A percentile compares a stretch with the other conserved stretches of the same genome.
Evolutionary conservation across 2,888 invertebrate genomes (phyloP).

Genomic region (Neocrepidodera transversa): DNA sequence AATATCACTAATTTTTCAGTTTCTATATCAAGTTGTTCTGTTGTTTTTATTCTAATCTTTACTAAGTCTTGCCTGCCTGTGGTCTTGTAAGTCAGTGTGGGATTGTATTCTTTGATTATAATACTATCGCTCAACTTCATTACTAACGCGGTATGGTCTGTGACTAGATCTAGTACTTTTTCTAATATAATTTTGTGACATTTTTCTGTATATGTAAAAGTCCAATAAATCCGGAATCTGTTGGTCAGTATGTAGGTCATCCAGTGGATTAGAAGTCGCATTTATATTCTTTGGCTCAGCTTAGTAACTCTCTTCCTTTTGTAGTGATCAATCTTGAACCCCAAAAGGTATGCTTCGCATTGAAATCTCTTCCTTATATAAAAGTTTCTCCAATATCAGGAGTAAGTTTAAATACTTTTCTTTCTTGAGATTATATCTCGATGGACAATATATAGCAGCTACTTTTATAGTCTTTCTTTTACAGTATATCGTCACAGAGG

Average conservation of each 20-base stretch:
- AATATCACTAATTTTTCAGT: background rate
- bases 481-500: background rate
- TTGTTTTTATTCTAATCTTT: background rate
- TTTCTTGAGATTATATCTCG: background rate
- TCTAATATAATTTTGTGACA: too few relatives aligned
- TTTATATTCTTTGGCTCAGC: background rate
- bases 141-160: too few relatives aligned
- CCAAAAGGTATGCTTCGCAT: slow-evolving; percentile 2
- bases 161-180: too few relatives aligned
- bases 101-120: too few relatives aligned
- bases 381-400: background rate
- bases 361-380: background rate
- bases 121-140: too few relatives aligned
- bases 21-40: background rate
- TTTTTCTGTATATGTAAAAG: too few relatives aligned
- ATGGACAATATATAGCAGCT: background rate
- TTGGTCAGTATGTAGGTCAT: background rate
- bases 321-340: slow-evolving; percentile 1
- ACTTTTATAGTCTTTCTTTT: background rate
- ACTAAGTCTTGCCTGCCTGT: background rate
- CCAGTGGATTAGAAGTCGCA: background rate
- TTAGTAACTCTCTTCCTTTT: background rate
- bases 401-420: background rate
- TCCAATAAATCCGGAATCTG: background rate
- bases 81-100: too few relatives aligned